Percentiles rank a stretch among this genome's conserved stretches.
Evolutionary conservation across 2,113 vertebrate genomes (phyloP).

Genomic region (Zonotrichia leucophrys): DNA sequence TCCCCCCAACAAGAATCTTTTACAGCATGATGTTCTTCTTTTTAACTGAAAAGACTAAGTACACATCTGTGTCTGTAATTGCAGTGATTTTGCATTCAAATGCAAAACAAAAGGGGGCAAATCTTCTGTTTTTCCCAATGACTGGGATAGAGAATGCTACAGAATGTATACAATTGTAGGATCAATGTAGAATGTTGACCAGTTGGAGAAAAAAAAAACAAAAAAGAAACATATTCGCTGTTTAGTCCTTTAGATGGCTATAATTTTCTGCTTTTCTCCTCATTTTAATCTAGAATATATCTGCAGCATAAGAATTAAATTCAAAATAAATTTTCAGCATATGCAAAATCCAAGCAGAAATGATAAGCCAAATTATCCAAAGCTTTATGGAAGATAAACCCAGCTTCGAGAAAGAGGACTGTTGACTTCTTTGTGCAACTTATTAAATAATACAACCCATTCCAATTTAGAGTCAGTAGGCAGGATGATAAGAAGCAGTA

Average conservation of each 20-base stretch:
- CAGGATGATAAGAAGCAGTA: neutral
- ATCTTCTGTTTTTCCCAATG: neutral
- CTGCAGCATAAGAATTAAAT: neutral
- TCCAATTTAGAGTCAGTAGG: neutral
- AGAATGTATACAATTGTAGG: neutral
- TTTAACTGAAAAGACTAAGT: neutral
- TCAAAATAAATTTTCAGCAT: neutral
- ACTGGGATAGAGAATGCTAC: neutral
- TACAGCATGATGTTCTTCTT: neutral
- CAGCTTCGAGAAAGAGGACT: neutral
- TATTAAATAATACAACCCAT: neutral
- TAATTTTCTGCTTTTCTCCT: neutral
- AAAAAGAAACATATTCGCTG: neutral
- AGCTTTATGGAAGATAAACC: neutral
- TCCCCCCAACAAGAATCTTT: neutral
- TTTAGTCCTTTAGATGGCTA: neutral
- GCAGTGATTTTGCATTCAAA: neutral
- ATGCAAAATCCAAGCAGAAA: neutral
- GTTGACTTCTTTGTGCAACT: neutral
- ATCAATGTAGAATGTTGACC: neutral
- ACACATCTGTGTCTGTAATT: neutral
- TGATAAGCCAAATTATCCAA: neutral
- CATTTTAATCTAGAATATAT: neutral
- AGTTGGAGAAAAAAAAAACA: neutral
- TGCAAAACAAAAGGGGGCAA: neutral